A percentile compares a stretch with the other conserved stretches of the same genome.
Evolutionary conservation across 35 echinoderm and acorn worm species (phyloP).

Genomic region (Ptychodera flava): DNA sequence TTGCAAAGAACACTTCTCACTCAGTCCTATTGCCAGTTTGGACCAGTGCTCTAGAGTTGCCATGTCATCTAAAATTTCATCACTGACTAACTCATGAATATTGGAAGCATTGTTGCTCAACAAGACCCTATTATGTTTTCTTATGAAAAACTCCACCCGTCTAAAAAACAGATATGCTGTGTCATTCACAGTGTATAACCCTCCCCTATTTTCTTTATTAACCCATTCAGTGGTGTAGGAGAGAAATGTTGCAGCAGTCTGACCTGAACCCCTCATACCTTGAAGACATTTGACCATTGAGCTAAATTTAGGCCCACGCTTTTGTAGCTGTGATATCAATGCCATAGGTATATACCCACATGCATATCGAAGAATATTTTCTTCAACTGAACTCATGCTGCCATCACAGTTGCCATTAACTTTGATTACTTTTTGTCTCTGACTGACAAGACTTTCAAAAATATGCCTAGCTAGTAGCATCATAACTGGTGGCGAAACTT

Average conservation of each 20-base stretch:
- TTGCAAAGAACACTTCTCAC: neutral
- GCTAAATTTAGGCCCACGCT: neutral
- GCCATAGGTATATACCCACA: neutral
- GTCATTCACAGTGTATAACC: neutral
- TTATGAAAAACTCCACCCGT: neutral
- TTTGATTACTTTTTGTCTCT: neutral
- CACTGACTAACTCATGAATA: neutral
- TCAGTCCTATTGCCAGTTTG: neutral
- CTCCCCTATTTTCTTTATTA: neutral
- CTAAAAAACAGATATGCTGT: neutral
- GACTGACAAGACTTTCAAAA: neutral
- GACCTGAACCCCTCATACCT: neutral
- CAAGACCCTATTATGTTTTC: neutral
- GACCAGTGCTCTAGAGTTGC: neutral
- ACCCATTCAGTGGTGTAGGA: neutral
- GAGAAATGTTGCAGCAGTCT: neutral
- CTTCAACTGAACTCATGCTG: neutral
- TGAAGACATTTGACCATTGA: neutral
- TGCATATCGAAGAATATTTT: neutral
- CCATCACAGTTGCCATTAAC: neutral
- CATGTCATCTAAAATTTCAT: neutral
- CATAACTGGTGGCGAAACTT: neutral
- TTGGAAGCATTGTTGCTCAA: neutral
- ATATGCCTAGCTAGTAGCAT: neutral
- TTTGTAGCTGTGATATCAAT: neutral